Evolutionary conservation across 2,888 invertebrate species (phyloP).

Genomic region (Magallana nippona): DNA sequence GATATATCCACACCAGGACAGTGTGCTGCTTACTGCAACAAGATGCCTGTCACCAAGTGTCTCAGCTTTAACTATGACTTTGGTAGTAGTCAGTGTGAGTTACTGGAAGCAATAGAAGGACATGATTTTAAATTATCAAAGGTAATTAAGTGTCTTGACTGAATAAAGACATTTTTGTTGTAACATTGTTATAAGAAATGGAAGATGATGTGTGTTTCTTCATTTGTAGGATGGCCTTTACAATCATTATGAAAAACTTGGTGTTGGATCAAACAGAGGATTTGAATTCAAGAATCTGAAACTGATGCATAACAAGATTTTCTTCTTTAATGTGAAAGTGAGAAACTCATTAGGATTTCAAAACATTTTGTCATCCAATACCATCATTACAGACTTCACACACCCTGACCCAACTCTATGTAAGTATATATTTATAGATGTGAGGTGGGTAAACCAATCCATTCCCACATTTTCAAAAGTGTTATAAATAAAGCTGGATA

Average conservation of each 20-base stretch:
- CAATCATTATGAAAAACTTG: constrained; percentile 65
- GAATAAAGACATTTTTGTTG: too few relatives aligned
- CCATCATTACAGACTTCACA: constrained; percentile 63
- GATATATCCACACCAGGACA: constrained; percentile 47
- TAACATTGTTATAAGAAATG: too few relatives aligned
- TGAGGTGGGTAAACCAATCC: too few relatives aligned
- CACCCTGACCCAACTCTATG: constrained; percentile 57
- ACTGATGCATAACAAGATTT: constrained; percentile 62
- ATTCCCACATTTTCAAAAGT: too few relatives aligned
- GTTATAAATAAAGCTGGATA: too few relatives aligned
- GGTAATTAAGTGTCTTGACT: constrained; percentile 25
- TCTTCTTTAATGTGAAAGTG: constrained; percentile 66
- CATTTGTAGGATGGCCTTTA: constrained; percentile 59
- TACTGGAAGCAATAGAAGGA: constrained; percentile 62
- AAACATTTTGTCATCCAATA: constrained; percentile 57
- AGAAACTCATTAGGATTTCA: constrained; percentile 60
- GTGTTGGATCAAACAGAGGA: constrained; percentile 58
- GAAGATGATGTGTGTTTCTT: neutral
- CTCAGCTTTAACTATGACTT: constrained; percentile 69
- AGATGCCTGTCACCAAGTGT: constrained; percentile 57
- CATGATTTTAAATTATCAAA: constrained; percentile 53
- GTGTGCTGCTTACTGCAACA: constrained; percentile 63
- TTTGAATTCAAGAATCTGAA: constrained; percentile 51
- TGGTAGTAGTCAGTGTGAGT: constrained; percentile 62
- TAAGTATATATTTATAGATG: neutral